Percentiles rank a stretch among this genome's conserved stretches.
Evolutionary conservation across 2,113 vertebrate genomes (phyloP).

Genomic region (Ctenodactylus gundi): DNA sequence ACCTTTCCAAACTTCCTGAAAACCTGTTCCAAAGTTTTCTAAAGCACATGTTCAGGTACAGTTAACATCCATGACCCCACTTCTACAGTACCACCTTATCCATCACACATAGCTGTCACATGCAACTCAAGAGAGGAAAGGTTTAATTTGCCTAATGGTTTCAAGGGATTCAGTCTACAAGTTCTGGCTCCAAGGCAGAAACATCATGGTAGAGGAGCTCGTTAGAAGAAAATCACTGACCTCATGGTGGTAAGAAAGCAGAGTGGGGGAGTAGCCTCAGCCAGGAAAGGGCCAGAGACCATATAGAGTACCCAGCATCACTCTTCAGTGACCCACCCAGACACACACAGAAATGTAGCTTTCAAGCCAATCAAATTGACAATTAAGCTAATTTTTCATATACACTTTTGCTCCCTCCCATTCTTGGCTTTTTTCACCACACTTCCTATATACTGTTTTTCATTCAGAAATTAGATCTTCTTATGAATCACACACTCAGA

Average conservation of each 20-base stretch:
- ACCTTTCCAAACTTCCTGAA: neutral
- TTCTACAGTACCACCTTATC: neutral
- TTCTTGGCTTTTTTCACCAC: neutral
- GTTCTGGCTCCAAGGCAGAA: neutral
- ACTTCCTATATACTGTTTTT: conserved; percentile 7
- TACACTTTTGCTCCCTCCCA: neutral
- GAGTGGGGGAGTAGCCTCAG: neutral
- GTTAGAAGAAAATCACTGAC: neutral
- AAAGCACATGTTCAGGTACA: neutral
- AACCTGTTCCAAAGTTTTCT: neutral
- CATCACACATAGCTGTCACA: neutral
- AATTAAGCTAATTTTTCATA: neutral
- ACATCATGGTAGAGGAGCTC: neutral
- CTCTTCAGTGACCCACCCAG: neutral
- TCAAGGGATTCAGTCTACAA: neutral
- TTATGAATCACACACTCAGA: neutral
- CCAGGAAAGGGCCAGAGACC: neutral
- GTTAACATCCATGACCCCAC: neutral
- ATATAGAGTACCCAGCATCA: neutral
- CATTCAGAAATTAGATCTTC: neutral
- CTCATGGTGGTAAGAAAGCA: neutral
- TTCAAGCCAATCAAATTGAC: neutral
- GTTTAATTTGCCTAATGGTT: neutral
- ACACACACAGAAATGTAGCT: neutral
- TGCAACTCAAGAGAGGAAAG: neutral